A percentile compares a stretch with the other conserved stretches of the same genome.
phyloP scores from a whole-genome alignment of 2,113 vertebrate genomes.

The Quiscalus mexicanus region DNA sequence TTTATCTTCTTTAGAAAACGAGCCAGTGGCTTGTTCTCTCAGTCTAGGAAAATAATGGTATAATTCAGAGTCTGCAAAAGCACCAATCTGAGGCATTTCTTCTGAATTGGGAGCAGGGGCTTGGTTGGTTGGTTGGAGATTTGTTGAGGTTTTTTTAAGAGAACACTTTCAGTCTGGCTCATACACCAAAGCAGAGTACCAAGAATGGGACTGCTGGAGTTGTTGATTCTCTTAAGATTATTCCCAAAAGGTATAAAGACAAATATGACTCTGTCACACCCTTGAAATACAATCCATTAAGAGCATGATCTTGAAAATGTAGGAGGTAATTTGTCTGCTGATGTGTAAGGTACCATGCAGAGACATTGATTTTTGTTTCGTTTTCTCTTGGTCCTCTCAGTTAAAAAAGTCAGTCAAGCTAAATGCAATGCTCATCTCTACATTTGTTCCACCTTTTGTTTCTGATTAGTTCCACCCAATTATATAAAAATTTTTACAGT shows the following conservation, averaged over 20 bases:
- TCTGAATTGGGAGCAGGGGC: accelerated
- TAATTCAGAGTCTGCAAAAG: not conserved
- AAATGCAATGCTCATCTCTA: not conserved
- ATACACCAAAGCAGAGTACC: not conserved
- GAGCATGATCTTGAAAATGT: not conserved
- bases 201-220: not conserved
- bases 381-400: not conserved
- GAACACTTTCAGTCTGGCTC: not conserved
- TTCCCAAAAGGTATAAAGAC: not conserved
- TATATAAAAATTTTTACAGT: not conserved
- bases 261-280: not conserved
- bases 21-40: not conserved
- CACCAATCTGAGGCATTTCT: not conserved
- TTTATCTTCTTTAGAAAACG: not conserved
- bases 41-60: not conserved
- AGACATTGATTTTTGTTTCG: not conserved
- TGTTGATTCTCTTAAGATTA: not conserved
- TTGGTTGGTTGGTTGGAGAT: not conserved
- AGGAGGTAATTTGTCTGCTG: not conserved
- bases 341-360: not conserved
- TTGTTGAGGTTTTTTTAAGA: not conserved
- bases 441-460: not conserved
- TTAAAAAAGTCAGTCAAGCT: not conserved
- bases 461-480: not conserved
- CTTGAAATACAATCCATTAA: not conserved